Base-by-base conservation (phyloP, 23 tunicate genomes). In the Aplidium turbinatum region DNA sequence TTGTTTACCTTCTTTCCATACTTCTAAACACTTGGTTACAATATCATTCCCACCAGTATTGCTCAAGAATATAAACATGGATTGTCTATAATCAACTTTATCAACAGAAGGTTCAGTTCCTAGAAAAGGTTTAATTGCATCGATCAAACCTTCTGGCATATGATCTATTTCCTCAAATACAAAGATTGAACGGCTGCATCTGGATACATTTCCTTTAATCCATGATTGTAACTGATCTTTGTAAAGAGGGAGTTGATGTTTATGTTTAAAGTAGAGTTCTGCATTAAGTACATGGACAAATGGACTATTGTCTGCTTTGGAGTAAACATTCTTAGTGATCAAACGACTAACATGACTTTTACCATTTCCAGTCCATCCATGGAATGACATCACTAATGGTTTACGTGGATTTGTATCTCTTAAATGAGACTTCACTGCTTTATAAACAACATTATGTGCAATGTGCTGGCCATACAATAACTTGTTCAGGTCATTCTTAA, bases 331-430 rank as follows among this genome's bases (percentile, higher is more conserved):
- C 20, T 78, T 65, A 23, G 83, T 67, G 4, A 90, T 83, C 80
- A 82, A 77, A 46, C 73, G 75, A 0, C 89, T 46, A 22, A 90
- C 97, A 63, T 30, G 78, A 35, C 72, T 90, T 46, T 90, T 90
- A 55, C 97, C 97, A 11, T 73, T 70, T 1, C 97, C 97, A 1
- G 97, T 90, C 97, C 97, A 90, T 63, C 93, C 96, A 76, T 88
- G 96, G 54, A 88, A 88, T 24, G 96, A 88, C 87, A 88, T 81
- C 9, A 90, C 97, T 0, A 90, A 75, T 36, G 97, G 88, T 58
- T 83, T 90, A 9, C 22, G 3, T 27, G 97, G 89, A 54, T 83
- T 70, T 23, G 28, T 35, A 38, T 78, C 53, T 19, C 1, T 21
- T 18, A 90, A 29, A 63, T 90, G 97, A 42, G 76, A 57, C 31